A percentile compares a stretch with the other conserved stretches of the same genome.
phyloP scores from a whole-genome alignment of 2,888 invertebrate species.

The Yponomeuta plumbellus region DNA sequence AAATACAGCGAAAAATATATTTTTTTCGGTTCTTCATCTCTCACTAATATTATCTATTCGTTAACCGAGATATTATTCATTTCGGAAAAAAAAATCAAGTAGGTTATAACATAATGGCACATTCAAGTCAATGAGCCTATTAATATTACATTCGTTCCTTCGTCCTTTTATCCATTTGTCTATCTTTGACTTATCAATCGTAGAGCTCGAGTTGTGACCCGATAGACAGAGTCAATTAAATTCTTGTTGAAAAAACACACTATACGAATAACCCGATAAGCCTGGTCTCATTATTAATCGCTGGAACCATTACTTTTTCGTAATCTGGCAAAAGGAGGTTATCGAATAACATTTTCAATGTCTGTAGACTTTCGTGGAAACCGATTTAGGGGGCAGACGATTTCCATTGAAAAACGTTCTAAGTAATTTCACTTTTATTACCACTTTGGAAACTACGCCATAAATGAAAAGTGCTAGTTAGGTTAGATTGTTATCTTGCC shows the following conservation, averaged over 20 bases:
- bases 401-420: slow-evolving; percentile 19
- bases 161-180: too few relatives aligned
- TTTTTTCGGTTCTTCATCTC: background rate
- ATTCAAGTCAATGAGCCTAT: too few relatives aligned
- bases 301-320: slow-evolving; percentile 29
- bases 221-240: too few relatives aligned
- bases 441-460: background rate
- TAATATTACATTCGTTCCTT: too few relatives aligned
- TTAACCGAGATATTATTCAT: background rate
- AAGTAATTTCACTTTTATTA: slow-evolving; percentile 8
- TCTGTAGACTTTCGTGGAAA: slow-evolving; percentile 43
- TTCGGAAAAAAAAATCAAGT: too few relatives aligned
- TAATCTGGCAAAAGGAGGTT: slow-evolving; percentile 36
- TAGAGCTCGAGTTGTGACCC: too few relatives aligned
- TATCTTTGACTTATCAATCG: too few relatives aligned
- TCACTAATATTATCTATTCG: background rate
- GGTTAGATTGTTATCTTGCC: background rate
- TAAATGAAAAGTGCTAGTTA: background rate
- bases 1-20: background rate
- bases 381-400: slow-evolving; percentile 23
- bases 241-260: too few relatives aligned
- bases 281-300: background rate
- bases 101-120: too few relatives aligned
- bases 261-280: background rate
- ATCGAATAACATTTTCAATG: slow-evolving; percentile 37